Base-by-base conservation (phyloP, 2,888 invertebrate genomes). In the Balanococcus diminutus region DNA sequence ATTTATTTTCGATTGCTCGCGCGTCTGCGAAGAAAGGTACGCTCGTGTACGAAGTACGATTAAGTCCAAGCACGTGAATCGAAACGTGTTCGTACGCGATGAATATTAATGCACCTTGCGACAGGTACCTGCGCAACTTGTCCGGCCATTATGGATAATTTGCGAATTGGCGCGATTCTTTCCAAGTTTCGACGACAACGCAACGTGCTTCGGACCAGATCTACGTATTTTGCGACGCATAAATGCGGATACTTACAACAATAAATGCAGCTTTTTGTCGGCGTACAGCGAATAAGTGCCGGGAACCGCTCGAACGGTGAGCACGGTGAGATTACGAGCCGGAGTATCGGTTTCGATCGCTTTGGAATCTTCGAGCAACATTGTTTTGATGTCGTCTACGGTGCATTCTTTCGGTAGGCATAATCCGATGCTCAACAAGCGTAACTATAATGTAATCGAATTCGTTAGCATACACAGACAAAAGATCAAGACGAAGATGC, bases 401-500 rank as follows among this genome's bases (percentile, higher is more conserved):
- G 92, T 90, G 89, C 96, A 96, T 6, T 92, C 91, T 84, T 92
- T 91, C 16, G 96, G 96, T 86, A 96, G 90, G 89, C 96, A 96
- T 16, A 95, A 90, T 0, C 96, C 96, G 5, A 96, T 91, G 89
- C 95, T 94, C 79, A 96, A 90, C 3, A 93, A 92, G 89, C 94
- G 93, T 51, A 92, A 92, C 95, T 95, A 90, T 36, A 86, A 86
- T 82, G 28, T 22, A 36, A 82, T 42, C 32, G 79, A 1, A 36
- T 79, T 32, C 22, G 22, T 79, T 39, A 79, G 79, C 79, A 79
- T 39, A 11, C 8, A 36, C 8, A 36, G 36, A 8, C 8, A 36
- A 3, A 36, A 36, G 8, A 5, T 8, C 36, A 36, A 36, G 8
- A 36, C 36, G 36, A 36, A 36, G 8, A 36, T 5, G 36, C 8